Conservation (phyloP, 2,888 invertebrate genomes). For the Podabrus alpinus region DNA sequence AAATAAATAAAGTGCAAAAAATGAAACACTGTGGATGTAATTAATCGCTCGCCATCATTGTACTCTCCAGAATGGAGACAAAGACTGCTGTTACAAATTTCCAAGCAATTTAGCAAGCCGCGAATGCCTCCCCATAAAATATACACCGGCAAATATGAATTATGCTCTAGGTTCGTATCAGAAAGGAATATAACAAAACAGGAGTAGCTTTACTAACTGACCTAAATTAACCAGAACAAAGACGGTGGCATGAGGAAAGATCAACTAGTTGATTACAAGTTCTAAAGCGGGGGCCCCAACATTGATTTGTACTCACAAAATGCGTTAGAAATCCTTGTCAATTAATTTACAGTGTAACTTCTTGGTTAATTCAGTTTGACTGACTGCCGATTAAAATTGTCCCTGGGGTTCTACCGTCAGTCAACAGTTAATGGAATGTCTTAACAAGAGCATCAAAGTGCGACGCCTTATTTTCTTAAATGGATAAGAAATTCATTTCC, state of each 20-base stretch:
- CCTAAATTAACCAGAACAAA: constrained; percentile 11
- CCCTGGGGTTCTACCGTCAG: constrained; percentile 11
- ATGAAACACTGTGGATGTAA: constrained; percentile 19
- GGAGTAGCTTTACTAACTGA: constrained; percentile 4
- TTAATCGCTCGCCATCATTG: constrained; percentile 33
- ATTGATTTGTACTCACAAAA: constrained; percentile 17
- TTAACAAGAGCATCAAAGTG: constrained; percentile 14
- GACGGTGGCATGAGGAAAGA: constrained; percentile 11
- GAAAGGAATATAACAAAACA: constrained; percentile 2
- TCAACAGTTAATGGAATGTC: constrained; percentile 23
- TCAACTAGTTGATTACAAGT: constrained; percentile 21
- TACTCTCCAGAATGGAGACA: constrained; percentile 19
- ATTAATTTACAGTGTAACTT: constrained; percentile 34
- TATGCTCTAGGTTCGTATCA: constrained; percentile 9
- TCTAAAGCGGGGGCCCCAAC: constrained; percentile 5
- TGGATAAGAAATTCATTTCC: constrained; percentile 21
- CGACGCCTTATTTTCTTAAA: constrained; percentile 17
- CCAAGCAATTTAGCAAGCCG: constrained; percentile 33
- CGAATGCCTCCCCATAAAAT: constrained; percentile 20
- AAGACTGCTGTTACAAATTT: constrained; percentile 30
- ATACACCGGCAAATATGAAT: constrained; percentile 27
- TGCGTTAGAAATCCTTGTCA: constrained; percentile 26
- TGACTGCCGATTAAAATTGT: constrained; percentile 35
- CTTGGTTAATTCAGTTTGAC: constrained; percentile 37
- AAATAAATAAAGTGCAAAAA: constrained; percentile 22